Evolutionary conservation across 2,888 invertebrate species (phyloP).

Genomic region (Eupelmus urozonus): DNA sequence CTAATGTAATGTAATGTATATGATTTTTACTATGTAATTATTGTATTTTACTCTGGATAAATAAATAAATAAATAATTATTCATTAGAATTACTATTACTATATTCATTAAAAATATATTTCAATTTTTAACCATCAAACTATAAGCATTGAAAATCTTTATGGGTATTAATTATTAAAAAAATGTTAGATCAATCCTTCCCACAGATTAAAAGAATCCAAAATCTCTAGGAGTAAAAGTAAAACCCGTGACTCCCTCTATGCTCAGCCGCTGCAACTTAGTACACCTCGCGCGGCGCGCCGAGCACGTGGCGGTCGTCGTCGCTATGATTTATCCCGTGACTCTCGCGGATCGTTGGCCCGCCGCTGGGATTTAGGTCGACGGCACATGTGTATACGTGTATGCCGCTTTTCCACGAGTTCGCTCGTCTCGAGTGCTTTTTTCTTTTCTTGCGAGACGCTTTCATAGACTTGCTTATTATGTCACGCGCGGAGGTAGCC

Average conservation of each 20-base stretch:
- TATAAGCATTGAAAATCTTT: no score
- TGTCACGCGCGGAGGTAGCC: neutral
- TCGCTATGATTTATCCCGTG: constrained; percentile 40
- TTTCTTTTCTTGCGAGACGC: neutral
- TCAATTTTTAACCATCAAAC: neutral
- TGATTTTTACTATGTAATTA: no score
- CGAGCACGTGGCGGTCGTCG: neutral
- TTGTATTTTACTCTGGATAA: no score
- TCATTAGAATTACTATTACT: no score
- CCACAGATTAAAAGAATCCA: neutral
- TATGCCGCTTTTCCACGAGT: no score
- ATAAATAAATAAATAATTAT: no score
- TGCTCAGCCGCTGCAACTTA: neutral
- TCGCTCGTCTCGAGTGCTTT: neutral
- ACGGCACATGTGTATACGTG: no score
- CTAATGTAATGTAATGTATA: no score
- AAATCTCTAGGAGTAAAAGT: neutral
- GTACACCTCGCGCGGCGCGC: no score
- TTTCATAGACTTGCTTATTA: constrained; percentile 30
- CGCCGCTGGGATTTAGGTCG: neutral
- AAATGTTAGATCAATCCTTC: no score
- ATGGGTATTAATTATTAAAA: no score
- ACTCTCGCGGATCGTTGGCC: constrained; percentile 17
- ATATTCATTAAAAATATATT: no score
- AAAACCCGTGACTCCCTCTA: constrained; percentile 52